Base-by-base conservation (phyloP, 64 coral and sea anemone species). In the Actinia tenebrosa region DNA sequence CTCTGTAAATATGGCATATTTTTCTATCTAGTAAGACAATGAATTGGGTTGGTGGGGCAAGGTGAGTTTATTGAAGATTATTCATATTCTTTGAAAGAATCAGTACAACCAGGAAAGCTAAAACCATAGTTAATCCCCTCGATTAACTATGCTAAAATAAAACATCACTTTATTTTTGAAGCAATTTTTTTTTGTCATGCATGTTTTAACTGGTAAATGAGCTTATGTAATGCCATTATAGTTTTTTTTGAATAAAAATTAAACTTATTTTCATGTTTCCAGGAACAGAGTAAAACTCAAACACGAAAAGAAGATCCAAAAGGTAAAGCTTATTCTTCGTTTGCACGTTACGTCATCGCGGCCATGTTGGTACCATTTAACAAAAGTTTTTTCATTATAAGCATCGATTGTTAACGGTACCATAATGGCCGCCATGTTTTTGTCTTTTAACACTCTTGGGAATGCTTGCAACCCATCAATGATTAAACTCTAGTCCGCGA, bases 1-100 rank as follows among this genome's bases (percentile, higher is more conserved):
- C 22, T 37, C 30, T 37, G 79, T 81, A 81, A 44, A 81, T 61
- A 61, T 61, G 17, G 18, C 18, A 61, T 61, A 61, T 18, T 61
- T 61, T 61, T 16, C 60, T 61, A 18, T 16, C 60, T 61, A 16
- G 18, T 61, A 61, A 79, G 5, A 19, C 82, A 84, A 84, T 84
- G 82, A 84, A 84, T 17, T 84, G 82, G 82, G 82, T 84, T 56
- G 82, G 82, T 58, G 82, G 82, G 18, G 82, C 82, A 84, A 84
- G 82, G 82, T 84, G 7, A 69, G 64, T 69, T 69, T n/a, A 22
- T 69, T 69, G n/a, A 69, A 25, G 64, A 20, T 23, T 23, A 25
- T 69, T 69, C 64, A 23, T 37, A 22, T 4, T 1, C n/a, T 69
- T 69, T 22, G 19, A 8, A 9, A 22, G n/a, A 5, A 50, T 50